These are phyloP conservation scores for Brevimyrus niger DNA, from an alignment of 2,113 vertebrate genomes.

Conservation along the genomic window DNA sequence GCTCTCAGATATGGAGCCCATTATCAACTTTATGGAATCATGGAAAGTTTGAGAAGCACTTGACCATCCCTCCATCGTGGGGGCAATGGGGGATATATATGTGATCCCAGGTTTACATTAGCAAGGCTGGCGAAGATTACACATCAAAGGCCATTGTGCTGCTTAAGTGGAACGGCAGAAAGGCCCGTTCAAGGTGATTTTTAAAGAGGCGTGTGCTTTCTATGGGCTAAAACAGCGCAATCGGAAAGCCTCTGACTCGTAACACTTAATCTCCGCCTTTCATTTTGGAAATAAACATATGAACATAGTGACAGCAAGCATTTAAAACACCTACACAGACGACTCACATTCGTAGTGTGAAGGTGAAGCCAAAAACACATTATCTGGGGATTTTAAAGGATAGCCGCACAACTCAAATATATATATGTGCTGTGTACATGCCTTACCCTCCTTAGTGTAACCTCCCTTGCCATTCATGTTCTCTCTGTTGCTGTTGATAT, in stretches of 20 bases:
- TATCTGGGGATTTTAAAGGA: background rate
- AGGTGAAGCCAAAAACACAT: background rate
- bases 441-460: too few relatives aligned
- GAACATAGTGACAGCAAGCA: background rate
- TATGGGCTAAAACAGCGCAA: background rate
- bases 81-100: background rate
- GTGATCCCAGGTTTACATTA: background rate
- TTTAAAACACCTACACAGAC: background rate
- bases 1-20: background rate
- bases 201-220: background rate
- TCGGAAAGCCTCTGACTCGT: background rate
- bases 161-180: background rate
- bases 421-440: background rate
- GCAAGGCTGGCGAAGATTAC: background rate
- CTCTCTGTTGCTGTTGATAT: too few relatives aligned
- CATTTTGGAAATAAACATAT: background rate
- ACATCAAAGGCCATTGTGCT: background rate
- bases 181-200: background rate
- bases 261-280: background rate
- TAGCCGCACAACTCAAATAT: background rate
- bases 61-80: background rate
- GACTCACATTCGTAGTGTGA: background rate
- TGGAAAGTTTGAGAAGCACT: background rate
- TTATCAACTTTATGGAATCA: background rate
- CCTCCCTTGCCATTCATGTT: too few relatives aligned